phyloP scores from a whole-genome alignment of 2,888 invertebrate genomes.

The Stratiomys singularior region DNA sequence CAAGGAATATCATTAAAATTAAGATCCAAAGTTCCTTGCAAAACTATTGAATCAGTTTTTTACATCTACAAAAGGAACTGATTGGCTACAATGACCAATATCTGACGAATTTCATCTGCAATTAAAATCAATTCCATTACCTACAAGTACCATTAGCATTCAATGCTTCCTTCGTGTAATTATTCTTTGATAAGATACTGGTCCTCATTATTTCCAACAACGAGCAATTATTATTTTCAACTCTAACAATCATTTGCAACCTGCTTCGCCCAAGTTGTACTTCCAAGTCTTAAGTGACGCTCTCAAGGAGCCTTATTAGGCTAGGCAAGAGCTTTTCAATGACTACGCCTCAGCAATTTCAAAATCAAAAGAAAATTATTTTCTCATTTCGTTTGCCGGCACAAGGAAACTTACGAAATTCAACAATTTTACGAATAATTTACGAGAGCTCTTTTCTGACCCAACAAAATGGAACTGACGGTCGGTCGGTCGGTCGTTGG shows the following conservation, averaged over 20 bases:
- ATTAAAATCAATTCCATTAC: no score
- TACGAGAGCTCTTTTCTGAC: slow-evolving; percentile 32
- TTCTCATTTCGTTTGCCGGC: slow-evolving; percentile 23
- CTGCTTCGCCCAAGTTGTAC: neutral
- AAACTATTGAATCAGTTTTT: no score
- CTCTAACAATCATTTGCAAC: slow-evolving; percentile 10
- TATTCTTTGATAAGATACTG: no score
- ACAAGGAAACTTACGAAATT: slow-evolving; percentile 15
- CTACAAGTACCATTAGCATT: no score
- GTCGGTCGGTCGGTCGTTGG: neutral
- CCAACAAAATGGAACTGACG: slow-evolving; percentile 13
- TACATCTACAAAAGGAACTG: no score
- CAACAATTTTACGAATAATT: slow-evolving; percentile 37
- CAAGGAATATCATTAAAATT: no score
- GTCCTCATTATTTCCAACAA: slow-evolving; percentile 19
- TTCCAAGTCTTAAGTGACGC: neutral
- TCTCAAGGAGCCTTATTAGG: slow-evolving; percentile 18
- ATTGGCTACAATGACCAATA: no score
- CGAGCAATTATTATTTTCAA: slow-evolving; percentile 25
- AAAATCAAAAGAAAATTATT: slow-evolving; percentile 43
- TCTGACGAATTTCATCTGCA: no score
- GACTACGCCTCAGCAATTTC: neutral
- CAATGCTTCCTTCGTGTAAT: no score
- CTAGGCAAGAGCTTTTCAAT: slow-evolving; percentile 6
- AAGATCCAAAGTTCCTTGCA: no score